These are phyloP conservation scores for Drosophila aldrichi DNA, from an alignment of 2,888 invertebrate species.

Conservation along the genomic window DNA sequence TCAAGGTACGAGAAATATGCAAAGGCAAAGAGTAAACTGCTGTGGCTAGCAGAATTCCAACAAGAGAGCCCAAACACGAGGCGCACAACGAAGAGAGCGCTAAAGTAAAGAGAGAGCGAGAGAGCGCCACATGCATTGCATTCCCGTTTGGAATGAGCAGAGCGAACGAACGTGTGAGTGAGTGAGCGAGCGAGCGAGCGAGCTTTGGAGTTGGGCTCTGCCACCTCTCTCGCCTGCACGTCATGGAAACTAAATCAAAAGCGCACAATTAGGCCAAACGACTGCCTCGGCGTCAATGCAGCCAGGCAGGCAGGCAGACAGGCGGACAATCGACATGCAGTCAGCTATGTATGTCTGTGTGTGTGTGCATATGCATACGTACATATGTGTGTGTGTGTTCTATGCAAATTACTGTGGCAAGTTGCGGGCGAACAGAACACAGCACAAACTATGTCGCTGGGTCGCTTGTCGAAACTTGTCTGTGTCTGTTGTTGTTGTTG, in stretches of 20 bases:
- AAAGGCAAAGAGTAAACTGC: constrained; percentile 59
- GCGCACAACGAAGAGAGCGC: constrained; percentile 2
- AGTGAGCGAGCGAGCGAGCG: background rate
- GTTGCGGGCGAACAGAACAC: constrained; percentile 55
- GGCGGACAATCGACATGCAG: constrained; percentile 48
- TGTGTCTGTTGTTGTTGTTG: constrained; percentile 8
- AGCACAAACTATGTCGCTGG: constrained; percentile 73
- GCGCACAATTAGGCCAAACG: constrained; percentile 80
- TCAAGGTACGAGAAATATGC: constrained; percentile 74
- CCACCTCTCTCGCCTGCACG: constrained; percentile 37
- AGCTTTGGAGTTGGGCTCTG: constrained; percentile 14
- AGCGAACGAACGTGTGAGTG: background rate
- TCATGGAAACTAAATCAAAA: constrained; percentile 74
- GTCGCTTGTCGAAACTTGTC: constrained; percentile 56
- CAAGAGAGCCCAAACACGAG: constrained; percentile 8
- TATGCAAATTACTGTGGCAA: constrained; percentile 73
- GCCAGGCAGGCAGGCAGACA: constrained; percentile 20
- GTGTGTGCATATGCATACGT: constrained; percentile 24
- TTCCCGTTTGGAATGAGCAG: constrained; percentile 33
- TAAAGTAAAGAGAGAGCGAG: constrained; percentile 1
- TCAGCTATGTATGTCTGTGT: constrained; percentile 17
- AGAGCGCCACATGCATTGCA: constrained; percentile 33
- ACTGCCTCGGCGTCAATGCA: constrained; percentile 29
- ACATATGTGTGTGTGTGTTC: constrained; percentile 24
- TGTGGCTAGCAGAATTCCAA: constrained; percentile 56